Base-by-base conservation (phyloP, 2,113 vertebrate genomes). In the Salvelinus namaycush region DNA sequence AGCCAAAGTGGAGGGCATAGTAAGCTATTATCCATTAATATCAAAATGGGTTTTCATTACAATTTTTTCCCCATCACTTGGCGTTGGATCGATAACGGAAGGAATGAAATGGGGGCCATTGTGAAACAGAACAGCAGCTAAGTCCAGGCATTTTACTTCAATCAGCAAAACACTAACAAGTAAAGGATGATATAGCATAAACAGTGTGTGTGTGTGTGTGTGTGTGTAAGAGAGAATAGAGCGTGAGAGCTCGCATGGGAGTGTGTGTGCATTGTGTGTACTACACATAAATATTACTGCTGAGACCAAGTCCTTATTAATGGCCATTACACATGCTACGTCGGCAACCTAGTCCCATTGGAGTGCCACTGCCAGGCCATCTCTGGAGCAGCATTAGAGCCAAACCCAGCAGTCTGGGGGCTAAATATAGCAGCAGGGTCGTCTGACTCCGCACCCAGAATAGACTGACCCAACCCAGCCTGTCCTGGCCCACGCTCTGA, bases 401-500 rank as follows among this genome's bases (percentile, higher is more conserved):
- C 76, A 73, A 77, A 83, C 76, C 39, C 84, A 84, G 76, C 73
- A 76, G 82, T 75, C 79, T 79, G 31, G 48, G 39, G 60, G 22
- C 80, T 87, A 87, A 84, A 87, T 84, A 88, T 84, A 90, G 73
- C 26, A 51, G 1, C 24, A 75, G 72, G 60, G 65, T 72, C 75
- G 77, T 57, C 68, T 70, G 72, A 64, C 39, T 44, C 39, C 2
- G 39, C 39, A 73, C 77, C 76, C 77, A 77, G 79, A 88, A 84
- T 75, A 87, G 74, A 24, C 31, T 44, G 24, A 29, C 69, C 57
- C 27, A 71, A 73, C 48, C 70, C 48, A 39, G 44, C 48, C 66
- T 29, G 68, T 68, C 70, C 60, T 48, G 31, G 51, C 62, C 67
- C 8, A 44, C 67, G 68, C 68, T 51, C 72, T 69, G 48, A 79